phyloP scores from a whole-genome alignment of 2,888 invertebrate species.

The Druceiella hillmani region DNA sequence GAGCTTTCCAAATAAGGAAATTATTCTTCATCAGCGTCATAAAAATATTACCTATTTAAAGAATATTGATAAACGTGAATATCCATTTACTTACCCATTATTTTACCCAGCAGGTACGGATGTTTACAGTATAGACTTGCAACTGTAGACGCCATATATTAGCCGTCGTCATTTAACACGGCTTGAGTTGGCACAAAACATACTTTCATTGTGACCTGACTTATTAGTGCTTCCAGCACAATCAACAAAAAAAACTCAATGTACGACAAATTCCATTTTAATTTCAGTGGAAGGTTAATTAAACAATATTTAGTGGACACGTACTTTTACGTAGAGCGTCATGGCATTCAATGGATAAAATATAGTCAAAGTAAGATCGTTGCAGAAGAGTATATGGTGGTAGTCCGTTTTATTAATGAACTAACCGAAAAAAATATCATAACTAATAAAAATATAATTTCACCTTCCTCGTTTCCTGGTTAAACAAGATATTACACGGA shows the following conservation, averaged over 20 bases:
- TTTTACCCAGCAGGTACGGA: slow-evolving; percentile 21
- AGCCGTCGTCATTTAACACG: slow-evolving; percentile 19
- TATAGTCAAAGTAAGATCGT: slow-evolving; percentile 18
- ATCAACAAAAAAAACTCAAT: slow-evolving; percentile 15
- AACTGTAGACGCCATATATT: slow-evolving; percentile 16
- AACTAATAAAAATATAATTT: slow-evolving; percentile 20
- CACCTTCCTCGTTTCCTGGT: slow-evolving; percentile 18
- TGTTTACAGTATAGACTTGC: slow-evolving; percentile 19
- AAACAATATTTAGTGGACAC: slow-evolving; percentile 19
- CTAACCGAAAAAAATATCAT: slow-evolving; percentile 16
- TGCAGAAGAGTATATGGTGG: slow-evolving; percentile 19
- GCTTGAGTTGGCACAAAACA: slow-evolving; percentile 20
- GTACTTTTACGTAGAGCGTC: slow-evolving; percentile 17
- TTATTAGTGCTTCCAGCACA: slow-evolving; percentile 15
- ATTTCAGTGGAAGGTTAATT: slow-evolving; percentile 15
- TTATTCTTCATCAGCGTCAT: slow-evolving; percentile 16
- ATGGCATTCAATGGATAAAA: slow-evolving; percentile 19
- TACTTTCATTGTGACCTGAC: slow-evolving; percentile 17
- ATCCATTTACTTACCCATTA: slow-evolving; percentile 20
- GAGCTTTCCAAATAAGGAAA: slow-evolving; percentile 19
- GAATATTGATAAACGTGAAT: slow-evolving; percentile 19
- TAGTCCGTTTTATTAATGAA: slow-evolving; percentile 17
- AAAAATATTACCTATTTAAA: slow-evolving; percentile 17
- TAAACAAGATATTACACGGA: slow-evolving; percentile 17
- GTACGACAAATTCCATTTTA: slow-evolving; percentile 16